Evolutionary conservation across 2,888 invertebrate genomes (phyloP).

Genomic region (Coleophora flavipennella): DNA sequence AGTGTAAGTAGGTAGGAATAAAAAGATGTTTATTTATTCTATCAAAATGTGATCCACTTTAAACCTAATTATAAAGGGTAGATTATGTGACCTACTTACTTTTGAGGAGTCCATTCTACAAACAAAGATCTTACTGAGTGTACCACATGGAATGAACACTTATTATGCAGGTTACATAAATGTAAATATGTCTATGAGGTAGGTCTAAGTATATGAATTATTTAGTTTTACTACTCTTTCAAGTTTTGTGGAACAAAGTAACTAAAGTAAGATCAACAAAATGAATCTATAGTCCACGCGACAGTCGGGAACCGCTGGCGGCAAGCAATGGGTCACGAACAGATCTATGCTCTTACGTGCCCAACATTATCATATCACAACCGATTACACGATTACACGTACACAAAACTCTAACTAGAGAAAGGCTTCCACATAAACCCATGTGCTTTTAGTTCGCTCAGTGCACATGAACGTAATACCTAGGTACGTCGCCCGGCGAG

Average conservation of each 20-base stretch:
- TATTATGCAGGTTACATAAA: too few relatives aligned
- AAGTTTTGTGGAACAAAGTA: too few relatives aligned
- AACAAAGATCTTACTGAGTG: conserved; percentile 13
- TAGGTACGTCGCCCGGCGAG: conserved; percentile 36
- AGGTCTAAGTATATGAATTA: too few relatives aligned
- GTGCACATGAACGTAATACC: conserved; percentile 21
- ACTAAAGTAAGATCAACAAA: too few relatives aligned
- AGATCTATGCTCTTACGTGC: conserved; percentile 6
- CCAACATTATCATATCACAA: conserved; percentile 16
- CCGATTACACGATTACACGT: conserved; percentile 17
- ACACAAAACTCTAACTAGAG: conserved; percentile 19
- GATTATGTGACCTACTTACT: conserved; percentile 42
- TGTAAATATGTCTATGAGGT: too few relatives aligned
- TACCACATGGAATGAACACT: conserved; percentile 11
- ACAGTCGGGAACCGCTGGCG: too few relatives aligned
- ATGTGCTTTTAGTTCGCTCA: conserved; percentile 36
- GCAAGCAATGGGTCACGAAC: conserved; percentile 14
- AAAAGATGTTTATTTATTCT: too few relatives aligned
- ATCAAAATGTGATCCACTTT: too few relatives aligned
- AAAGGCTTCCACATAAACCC: conserved; percentile 16
- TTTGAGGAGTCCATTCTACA: conserved; percentile 31
- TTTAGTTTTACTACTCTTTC: too few relatives aligned
- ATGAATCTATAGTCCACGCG: conserved; percentile 6
- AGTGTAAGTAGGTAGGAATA: too few relatives aligned
- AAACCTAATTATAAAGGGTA: neutral